Evolutionary conservation across 2,113 vertebrate species (phyloP), one percentile per base, ranked within the genome.

Genomic region (Todiramphus chloris): DNA sequence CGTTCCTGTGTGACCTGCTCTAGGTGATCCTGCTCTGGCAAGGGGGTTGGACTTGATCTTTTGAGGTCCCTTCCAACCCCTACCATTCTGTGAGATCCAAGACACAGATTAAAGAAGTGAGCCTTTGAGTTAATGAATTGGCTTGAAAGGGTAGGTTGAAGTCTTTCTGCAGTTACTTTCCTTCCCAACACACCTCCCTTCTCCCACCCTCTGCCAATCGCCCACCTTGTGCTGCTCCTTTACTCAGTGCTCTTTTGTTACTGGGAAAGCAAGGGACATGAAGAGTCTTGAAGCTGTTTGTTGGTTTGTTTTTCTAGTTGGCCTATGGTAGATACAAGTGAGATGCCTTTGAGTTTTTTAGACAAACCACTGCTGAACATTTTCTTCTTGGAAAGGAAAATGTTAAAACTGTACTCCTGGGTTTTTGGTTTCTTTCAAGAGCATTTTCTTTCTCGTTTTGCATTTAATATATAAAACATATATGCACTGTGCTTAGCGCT

Each of bases 381-480:
- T 82, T 78, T 89, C 41, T 67, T 81, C 43, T 55, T 56, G 27
- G 58, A 92, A 93, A 90, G 66, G 83, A 90, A 68, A 79, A 62
- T 24, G 33, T 69, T 84, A 75, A 35, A 95, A 85, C 53, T 64
- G 20, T 51, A 35, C 75, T 91, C 44, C 1, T 4, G 39, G 46
- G 18, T 19, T 46, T 46, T 25, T 25, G 48, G 28, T 18, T 11
- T 19, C 87, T 86, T 74, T 28, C 21, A 84, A 78, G 77, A 87
- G 56, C 78, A 55, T 72, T 95, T 94, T 76, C 62, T 53, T 90
- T 56, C 90, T 92, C 23, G 3, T 69, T 93, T 95, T 85, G 72
- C 88, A 77, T 93, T 87, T 95, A 86, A 83, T 90, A 73, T 84
- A 90, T 89, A 85, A 94, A 94, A 90, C 90, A 80, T 88, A 66